These are phyloP conservation scores for Rhinella marina DNA, from an alignment of 2,797 vertebrate genomes.

Conservation along the genomic window DNA sequence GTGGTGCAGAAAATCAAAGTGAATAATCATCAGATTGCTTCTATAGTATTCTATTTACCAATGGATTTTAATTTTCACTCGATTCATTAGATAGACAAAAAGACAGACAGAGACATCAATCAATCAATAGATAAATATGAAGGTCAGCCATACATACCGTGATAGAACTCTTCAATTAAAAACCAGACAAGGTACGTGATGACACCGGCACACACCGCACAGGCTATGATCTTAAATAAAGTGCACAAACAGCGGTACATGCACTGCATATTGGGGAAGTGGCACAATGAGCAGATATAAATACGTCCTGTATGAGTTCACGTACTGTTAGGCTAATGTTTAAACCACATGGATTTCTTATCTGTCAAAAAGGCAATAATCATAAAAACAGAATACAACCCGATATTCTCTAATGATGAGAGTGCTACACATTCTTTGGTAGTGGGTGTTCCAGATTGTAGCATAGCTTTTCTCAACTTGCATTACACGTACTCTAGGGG, in stretches of 20 bases:
- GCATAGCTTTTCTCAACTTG: too few relatives aligned
- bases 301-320: neutral
- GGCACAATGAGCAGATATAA: neutral
- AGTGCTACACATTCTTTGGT: neutral
- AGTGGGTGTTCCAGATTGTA: too few relatives aligned
- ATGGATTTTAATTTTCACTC: too few relatives aligned
- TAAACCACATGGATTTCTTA: constrained; percentile 6
- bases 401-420: neutral
- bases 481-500: too few relatives aligned
- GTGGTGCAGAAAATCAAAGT: too few relatives aligned
- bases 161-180: neutral
- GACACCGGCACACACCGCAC: neutral
- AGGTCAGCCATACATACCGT: constrained; percentile 33
- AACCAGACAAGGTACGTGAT: neutral
- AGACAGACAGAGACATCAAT: too few relatives aligned
- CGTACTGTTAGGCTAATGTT: constrained; percentile 14
- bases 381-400: constrained; percentile 5
- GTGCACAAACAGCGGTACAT: neutral
- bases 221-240: constrained; percentile 7
- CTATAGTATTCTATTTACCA: too few relatives aligned
- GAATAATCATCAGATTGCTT: too few relatives aligned
- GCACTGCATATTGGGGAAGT: neutral
- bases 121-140: neutral
- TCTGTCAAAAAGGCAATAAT: neutral
- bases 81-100: too few relatives aligned